phyloP scores from a whole-genome alignment of 2,113 vertebrate species.

The Tetraodon nigroviridis region DNA sequence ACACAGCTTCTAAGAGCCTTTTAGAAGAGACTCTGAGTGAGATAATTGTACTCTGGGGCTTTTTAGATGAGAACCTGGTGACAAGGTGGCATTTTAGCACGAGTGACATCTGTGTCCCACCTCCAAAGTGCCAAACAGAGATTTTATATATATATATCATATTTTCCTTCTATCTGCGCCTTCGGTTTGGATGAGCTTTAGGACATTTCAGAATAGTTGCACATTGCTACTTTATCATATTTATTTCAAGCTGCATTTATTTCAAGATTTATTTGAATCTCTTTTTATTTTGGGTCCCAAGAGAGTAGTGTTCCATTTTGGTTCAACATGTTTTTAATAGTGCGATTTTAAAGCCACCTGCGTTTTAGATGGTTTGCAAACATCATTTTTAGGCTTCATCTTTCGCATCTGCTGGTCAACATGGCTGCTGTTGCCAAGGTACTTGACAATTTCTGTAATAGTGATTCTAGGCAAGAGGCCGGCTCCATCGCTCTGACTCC shows the following conservation, averaged over 20 bases:
- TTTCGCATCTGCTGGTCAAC: conserved; percentile 1
- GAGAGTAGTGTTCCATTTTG: no score
- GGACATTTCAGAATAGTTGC: background rate
- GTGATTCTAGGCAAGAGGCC: conserved; percentile 33
- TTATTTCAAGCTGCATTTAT: conserved; percentile 3
- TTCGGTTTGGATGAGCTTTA: conserved; percentile 1
- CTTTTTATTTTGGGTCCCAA: conserved; percentile 2
- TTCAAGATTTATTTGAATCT: background rate
- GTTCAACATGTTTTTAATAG: background rate
- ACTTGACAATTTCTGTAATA: conserved; percentile 21
- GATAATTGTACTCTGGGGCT: conserved; percentile 49
- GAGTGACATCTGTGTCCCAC: conserved; percentile 20
- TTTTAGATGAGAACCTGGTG: conserved; percentile 34
- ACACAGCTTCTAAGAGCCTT: conserved; percentile 35
- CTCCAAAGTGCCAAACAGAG: conserved; percentile 16
- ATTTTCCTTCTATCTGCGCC: conserved; percentile 37
- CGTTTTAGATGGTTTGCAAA: background rate
- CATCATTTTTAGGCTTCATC: background rate
- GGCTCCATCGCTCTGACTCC: conserved; percentile 21
- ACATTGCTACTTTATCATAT: conserved; percentile 13
- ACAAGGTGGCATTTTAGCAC: conserved; percentile 26
- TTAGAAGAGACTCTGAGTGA: conserved; percentile 7
- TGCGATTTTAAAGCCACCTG: no score
- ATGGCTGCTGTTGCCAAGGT: conserved; percentile 6
- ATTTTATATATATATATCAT: background rate